Evolutionary conservation across 1,140 invertebrate genomes (phyloP), one percentile per base, ranked within the genome.

Genomic region (Saccostrea echinata): DNA sequence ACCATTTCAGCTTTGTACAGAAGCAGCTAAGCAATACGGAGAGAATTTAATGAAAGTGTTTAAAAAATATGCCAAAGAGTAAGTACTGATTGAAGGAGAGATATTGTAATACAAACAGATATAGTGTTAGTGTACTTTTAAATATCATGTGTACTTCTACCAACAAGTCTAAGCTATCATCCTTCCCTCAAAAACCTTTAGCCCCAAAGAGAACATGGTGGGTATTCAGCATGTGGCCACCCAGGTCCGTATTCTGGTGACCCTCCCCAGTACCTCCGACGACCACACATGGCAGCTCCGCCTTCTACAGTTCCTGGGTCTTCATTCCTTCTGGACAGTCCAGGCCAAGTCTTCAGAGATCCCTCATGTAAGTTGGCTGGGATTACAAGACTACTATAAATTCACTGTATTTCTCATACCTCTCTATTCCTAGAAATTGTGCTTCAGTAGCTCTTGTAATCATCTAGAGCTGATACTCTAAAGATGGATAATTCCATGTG

Each of bases 271-370:
- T 18, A 89, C 76, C n/a, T 51, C 71, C 53, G 53, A 64, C 1
- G 88, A 89, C 51, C 85, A 89, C 13, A n/a, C 76, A 11, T 87
- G 85, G 52, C 88, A 89, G 68, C 27, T 87, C 71, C 82, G 86
- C 52, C 43, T 89, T 27, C 53, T 89, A 53, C 83, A 89, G 68
- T 89, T 89, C 57, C 61, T 89, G 21, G 83, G 68, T 13, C 33
- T 89, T 24, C 88, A 89, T 68, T 87, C 88, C 13, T 89, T 81
- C 53, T 89, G 85, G 86, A 85, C 61, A 24, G 86, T 89, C 18
- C 80, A 16, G 3, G 27, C 57, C 43, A 76, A 81, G 85, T 80
- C 84, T 18, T 61, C 68, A 3, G 43, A 53, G 33, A n/a, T 89
- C 9, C 52, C 27, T 27, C 86, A 87, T 87, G 88, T 89, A 89